phyloP scores from a whole-genome alignment of 1,140 invertebrate genomes.

The Drosophila pseudoobscura region DNA sequence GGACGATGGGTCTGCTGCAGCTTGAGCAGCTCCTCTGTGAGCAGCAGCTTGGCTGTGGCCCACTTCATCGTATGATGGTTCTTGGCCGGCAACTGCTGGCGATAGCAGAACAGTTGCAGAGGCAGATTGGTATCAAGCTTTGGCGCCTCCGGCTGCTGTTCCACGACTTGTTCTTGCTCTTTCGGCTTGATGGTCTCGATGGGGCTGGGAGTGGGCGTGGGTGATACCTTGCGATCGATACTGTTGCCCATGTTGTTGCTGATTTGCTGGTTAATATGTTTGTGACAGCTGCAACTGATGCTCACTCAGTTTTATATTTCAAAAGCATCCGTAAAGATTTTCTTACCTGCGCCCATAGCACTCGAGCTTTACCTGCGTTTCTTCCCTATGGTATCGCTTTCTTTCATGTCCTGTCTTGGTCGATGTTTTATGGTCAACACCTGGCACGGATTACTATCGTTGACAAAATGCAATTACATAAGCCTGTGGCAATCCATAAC shows the following conservation, averaged over 20 bases:
- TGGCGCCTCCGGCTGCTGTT: neutral
- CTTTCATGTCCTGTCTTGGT: neutral
- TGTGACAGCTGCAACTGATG: conserved; percentile 53
- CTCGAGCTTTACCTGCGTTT: conserved; percentile 27
- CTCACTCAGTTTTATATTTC: conserved; percentile 42
- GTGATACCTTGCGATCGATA: conserved; percentile 38
- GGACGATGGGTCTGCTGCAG: conserved; percentile 7
- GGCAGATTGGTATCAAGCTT: conserved; percentile 24
- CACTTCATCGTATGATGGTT: conserved; percentile 64
- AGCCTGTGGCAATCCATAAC: conserved; percentile 9
- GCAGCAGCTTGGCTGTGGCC: conserved; percentile 63
- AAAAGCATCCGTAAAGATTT: neutral
- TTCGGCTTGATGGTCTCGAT: neutral
- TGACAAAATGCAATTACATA: conserved; percentile 16
- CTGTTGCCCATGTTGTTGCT: conserved; percentile 52
- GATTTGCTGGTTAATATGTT: conserved; percentile 28
- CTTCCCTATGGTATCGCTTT: neutral
- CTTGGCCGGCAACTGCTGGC: conserved; percentile 60
- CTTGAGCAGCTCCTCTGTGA: conserved; percentile 72
- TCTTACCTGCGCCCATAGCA: conserved; percentile 22
- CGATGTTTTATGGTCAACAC: conserved; percentile 33
- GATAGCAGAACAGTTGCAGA: conserved; percentile 60
- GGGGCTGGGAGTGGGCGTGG: conserved; percentile 7
- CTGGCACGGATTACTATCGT: conserved; percentile 45
- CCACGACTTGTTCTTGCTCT: conserved; percentile 1